These are phyloP conservation scores for Pangasius sanitwongsei DNA, from an alignment of 2,797 vertebrate genomes.

Conservation along the genomic window DNA sequence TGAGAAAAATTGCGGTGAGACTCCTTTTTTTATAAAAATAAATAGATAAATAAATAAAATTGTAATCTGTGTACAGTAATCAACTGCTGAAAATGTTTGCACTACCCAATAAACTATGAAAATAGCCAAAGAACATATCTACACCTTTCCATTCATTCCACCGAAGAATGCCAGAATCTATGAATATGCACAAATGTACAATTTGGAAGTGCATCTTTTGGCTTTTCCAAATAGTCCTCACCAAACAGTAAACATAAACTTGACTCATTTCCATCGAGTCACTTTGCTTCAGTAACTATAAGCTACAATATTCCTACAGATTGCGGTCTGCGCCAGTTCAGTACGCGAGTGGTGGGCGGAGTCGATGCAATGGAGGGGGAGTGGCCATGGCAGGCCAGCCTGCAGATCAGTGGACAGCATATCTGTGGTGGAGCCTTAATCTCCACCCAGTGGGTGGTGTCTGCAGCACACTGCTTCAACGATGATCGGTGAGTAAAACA, in stretches of 20 bases:
- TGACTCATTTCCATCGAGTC: neutral
- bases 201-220: neutral
- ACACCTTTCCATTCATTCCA: neutral
- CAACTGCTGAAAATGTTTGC: neutral
- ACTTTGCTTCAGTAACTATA: neutral
- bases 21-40: neutral
- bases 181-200: neutral
- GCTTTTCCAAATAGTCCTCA: neutral
- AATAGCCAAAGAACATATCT: neutral
- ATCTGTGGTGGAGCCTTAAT: constrained; percentile 89
- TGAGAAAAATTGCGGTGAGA: constrained; percentile 85
- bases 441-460: constrained; percentile 87
- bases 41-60: neutral
- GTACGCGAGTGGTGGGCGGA: constrained; percentile 84
- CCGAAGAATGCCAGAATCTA: neutral
- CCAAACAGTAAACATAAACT: neutral
- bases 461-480: constrained; percentile 92
- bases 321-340: constrained; percentile 83
- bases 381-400: constrained; percentile 95
- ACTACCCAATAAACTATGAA: neutral
- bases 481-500: constrained; percentile 80
- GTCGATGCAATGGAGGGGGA: constrained; percentile 81
- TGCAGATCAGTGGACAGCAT: constrained; percentile 85
- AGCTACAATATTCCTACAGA: constrained; percentile 69
- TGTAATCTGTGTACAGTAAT: neutral